Base-by-base conservation (phyloP, 2,888 invertebrate genomes). In the Eledone cirrhosa region DNA sequence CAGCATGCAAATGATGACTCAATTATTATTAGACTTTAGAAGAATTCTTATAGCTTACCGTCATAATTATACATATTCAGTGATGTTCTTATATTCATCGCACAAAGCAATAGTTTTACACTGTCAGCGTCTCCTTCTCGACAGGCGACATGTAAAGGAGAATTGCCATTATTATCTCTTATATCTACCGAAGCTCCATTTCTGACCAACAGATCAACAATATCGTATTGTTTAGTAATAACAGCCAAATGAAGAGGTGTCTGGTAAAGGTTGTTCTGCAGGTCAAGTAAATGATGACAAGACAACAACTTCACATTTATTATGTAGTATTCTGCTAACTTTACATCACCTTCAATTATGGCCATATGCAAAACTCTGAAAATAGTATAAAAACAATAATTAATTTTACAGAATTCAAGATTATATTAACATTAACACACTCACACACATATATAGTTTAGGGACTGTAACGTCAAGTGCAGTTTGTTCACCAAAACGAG, bases 161-260 rank as follows among this genome's bases (percentile, higher is more conserved):
- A 97, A 90, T 97, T 95, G 5, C 97, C 97, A 80, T 93, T 92
- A 78, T 93, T 91, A 88, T 97, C 96, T 77, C 95, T 92, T 75
- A 93, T 92, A 63, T 91, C 91, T 1, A 92, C 91, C 78, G 91
- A 90, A 0, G 96, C 96, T 27, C 97, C 97, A 1, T 95, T 95
- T 47, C 94, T 92, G 47, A 97, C 93, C 80, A 97, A 92, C 92
- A 94, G 93, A 82, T 96, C 92, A 2, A 94, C 94, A 75, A 97
- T 93, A 72, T 93, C 92, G 59, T 94, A 92, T 89, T 96, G 95
- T 16, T 93, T 93, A 63, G 94, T 95, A 83, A 95, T 92, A 1
- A 95, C 95, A 0, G 97, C 96, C 81, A 97, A 91, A 91, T 97
- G 97, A n/a, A 97, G 91, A 0, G 97, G 94, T 1, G 96, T 94